Evolutionary conservation across 2,888 invertebrate species (phyloP), one percentile per base, ranked within the genome.

Genomic region (Mythimna impura): DNA sequence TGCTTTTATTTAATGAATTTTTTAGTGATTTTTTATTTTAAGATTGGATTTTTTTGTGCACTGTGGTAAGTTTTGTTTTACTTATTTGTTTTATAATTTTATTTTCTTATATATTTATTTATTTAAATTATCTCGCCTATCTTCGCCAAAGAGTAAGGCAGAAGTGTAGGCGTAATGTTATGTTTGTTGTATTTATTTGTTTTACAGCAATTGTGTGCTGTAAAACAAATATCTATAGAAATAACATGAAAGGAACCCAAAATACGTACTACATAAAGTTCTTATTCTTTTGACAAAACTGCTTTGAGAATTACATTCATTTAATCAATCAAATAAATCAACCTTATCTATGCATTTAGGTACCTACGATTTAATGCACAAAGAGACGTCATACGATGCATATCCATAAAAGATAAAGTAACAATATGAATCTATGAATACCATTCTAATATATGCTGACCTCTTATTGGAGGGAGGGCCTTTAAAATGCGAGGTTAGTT

Each of bases 1-100:
- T 67, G 50, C 67, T 22, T 8, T 17, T 52, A 30, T n/a, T 63
- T 55, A 12, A 57, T 62, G 47, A 34, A 52, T 25, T 40, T 52
- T 52, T 22, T 50, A 3, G 63, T 76, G 69, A 7, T 1, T 62
- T 54, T 22, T 22, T 47, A 3, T 43, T 66, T n/a, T 47, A 5
- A 20, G 22, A 58, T 66, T 67, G 75, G 66, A 62, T 66, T 61
- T 72, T 70, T 55, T 62, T 57, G 1, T 66, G 47, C 2, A 10
- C 9, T 12, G 43, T 47, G 81, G 84, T 84, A 52, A 78, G 78
- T 52, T 50, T 54, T 47, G n/a, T 60, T 22, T 30, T 40, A 8
- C 0, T 47, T 47, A 10, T 8, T 65, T 22, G 0, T 43, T 43
- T 43, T 43, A 14, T 54, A 0, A 17, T 3, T 47, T 55, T 47